These are phyloP conservation scores for Drosophila pallidifrons DNA, from an alignment of 1,140 invertebrate species.

Conservation along the genomic window DNA sequence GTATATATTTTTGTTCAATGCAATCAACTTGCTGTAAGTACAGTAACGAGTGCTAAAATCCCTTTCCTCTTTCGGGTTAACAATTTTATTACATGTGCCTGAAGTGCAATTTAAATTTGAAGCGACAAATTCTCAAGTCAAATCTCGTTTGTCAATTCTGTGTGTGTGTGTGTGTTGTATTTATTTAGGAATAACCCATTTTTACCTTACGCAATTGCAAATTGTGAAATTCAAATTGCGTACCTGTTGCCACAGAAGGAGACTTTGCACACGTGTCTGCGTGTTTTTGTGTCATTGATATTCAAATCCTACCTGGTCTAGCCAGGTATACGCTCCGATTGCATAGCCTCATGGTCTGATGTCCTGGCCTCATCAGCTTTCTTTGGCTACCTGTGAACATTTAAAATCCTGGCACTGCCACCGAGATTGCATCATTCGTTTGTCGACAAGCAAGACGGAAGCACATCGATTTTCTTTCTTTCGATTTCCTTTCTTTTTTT, in stretches of 20 bases:
- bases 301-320: constrained; percentile 3
- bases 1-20: no score
- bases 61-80: no score
- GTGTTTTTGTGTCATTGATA: constrained; percentile 8
- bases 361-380: neutral
- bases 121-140: neutral
- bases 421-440: constrained; percentile 69
- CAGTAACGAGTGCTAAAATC: no score
- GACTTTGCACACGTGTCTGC: constrained; percentile 1
- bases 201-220: neutral
- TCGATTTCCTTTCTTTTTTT: constrained; percentile 3
- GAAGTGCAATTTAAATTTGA: neutral
- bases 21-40: no score
- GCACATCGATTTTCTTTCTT: constrained; percentile 21
- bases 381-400: constrained; percentile 42
- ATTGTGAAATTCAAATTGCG: constrained; percentile 2
- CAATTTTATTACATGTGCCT: neutral
- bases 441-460: constrained; percentile 35
- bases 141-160: neutral
- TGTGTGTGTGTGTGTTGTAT: neutral
- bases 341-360: no score
- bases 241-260: constrained; percentile 1
- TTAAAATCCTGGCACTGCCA: constrained; percentile 53
- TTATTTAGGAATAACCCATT: neutral
- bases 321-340: neutral